A percentile compares a stretch with the other conserved stretches of the same genome.
Evolutionary conservation across 2,888 invertebrate genomes (phyloP).

Genomic region (Phyllotreta striolata): DNA sequence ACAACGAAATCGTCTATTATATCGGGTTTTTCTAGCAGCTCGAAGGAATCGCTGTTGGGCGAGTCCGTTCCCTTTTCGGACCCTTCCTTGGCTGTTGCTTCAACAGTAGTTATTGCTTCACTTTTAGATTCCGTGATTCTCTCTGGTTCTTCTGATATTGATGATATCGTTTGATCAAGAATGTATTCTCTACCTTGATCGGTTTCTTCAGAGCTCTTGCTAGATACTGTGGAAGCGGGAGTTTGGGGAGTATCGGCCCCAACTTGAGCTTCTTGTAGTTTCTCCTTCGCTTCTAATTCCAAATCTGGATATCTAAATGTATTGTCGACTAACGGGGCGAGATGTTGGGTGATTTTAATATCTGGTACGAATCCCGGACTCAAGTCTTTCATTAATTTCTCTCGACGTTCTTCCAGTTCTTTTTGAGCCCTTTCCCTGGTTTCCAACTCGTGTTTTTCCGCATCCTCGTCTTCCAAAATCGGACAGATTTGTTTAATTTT

Average conservation of each 20-base stretch:
- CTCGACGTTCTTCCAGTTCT: conserved; percentile 61
- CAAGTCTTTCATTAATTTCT: conserved; percentile 63
- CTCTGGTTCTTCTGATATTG: conserved; percentile 67
- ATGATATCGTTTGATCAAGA: conserved; percentile 66
- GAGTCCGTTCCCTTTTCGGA: conserved; percentile 67
- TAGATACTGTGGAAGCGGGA: conserved; percentile 67
- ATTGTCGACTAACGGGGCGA: conserved; percentile 62
- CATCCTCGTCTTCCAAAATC: conserved; percentile 62
- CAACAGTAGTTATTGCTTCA: conserved; percentile 68
- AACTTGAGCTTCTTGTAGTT: conserved; percentile 51
- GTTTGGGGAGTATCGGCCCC: conserved; percentile 66
- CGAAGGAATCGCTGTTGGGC: conserved; percentile 85
- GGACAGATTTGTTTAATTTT: conserved; percentile 62
- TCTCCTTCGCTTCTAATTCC: conserved; percentile 60
- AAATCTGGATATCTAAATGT: conserved; percentile 63
- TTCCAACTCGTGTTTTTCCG: conserved; percentile 65
- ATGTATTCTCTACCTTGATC: conserved; percentile 72
- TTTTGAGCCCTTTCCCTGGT: conserved; percentile 58
- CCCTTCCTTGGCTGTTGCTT: conserved; percentile 66
- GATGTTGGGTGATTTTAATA: conserved; percentile 70
- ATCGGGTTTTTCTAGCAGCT: conserved; percentile 86
- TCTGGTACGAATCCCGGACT: conserved; percentile 71
- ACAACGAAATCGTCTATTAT: conserved; percentile 89
- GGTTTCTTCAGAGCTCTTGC: conserved; percentile 71
- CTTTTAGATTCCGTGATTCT: conserved; percentile 60